Evolutionary conservation across 1,140 invertebrate genomes (phyloP), one percentile per base, ranked within the genome.

Genomic region (Lasaia peninsularis): DNA sequence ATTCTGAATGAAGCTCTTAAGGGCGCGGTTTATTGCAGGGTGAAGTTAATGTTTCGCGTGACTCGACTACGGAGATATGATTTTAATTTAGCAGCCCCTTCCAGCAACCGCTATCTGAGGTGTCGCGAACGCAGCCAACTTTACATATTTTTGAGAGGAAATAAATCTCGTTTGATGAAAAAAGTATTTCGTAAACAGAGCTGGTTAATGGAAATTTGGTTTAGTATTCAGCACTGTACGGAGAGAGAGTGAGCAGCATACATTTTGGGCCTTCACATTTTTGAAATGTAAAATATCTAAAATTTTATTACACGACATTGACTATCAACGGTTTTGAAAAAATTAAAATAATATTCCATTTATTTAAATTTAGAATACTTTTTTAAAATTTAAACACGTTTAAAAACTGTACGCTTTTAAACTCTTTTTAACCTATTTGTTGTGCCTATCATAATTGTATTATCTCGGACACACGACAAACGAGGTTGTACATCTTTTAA

Each of bases 1-100:
- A 88, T 88, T 88, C 80, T 73, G 76, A 80, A 78, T 77, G 83
- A 80, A 78, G 67, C 72, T 74, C 73, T 80, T 85, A 84, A 86
- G 74, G 80, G 78, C 69, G 69, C 78, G 78, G 79, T 86, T 83
- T 86, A 86, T 86, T 82, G 79, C 75, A 69, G 72, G 69, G 68
- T 53, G 65, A 81, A 84, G 73, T 81, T 88, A 88, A 88, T 88
- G 86, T 88, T 80, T 86, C 74, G 69, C 86, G 86, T 88, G 86
- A 88, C 86, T 80, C 73, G 83, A 88, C 82, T 86, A 71, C 80
- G 71, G 68, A 82, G 80, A 80, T 80, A 85, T 85, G 69, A 78
- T 84, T 86, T 88, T 88, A 85, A 88, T 86, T 86, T 85, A 72
- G 60, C 67, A 70, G 60, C 76, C 71, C 80, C 80, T 75, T 64